A percentile compares a stretch with the other conserved stretches of the same genome.
phyloP scores from a whole-genome alignment of 2,888 invertebrate species.

The Celastrina argiolus region DNA sequence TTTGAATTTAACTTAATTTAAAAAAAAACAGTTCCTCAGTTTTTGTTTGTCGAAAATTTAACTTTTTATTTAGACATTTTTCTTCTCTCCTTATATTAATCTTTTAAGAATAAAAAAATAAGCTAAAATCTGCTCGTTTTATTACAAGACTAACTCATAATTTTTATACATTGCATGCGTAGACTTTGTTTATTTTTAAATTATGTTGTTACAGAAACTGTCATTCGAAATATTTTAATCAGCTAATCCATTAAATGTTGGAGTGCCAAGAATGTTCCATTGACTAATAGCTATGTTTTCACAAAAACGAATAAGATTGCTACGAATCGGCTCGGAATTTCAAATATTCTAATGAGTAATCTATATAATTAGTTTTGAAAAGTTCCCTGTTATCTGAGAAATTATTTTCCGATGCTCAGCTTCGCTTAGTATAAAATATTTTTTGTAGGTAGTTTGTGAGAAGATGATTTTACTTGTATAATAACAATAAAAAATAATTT shows the following conservation, averaged over 20 bases:
- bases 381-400: neutral
- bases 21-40: too few relatives aligned
- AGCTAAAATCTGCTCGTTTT: neutral
- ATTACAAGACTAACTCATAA: neutral
- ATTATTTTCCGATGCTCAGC: too few relatives aligned
- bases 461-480: too few relatives aligned
- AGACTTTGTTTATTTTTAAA: neutral
- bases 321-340: neutral
- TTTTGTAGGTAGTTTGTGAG: too few relatives aligned
- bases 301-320: neutral
- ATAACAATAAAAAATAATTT: too few relatives aligned
- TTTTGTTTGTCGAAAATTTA: too few relatives aligned
- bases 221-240: neutral
- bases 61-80: too few relatives aligned
- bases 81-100: too few relatives aligned
- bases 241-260: neutral
- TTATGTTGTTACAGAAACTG: neutral
- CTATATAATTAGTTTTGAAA: neutral
- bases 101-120: too few relatives aligned
- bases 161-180: neutral
- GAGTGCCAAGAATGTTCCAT: conserved; percentile 11
- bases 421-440: too few relatives aligned
- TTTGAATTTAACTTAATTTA: too few relatives aligned
- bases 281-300: conserved; percentile 1
- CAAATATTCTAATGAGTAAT: neutral